These are phyloP conservation scores for Dicaeum eximium DNA, from an alignment of 2,113 vertebrate species.

Conservation along the genomic window DNA sequence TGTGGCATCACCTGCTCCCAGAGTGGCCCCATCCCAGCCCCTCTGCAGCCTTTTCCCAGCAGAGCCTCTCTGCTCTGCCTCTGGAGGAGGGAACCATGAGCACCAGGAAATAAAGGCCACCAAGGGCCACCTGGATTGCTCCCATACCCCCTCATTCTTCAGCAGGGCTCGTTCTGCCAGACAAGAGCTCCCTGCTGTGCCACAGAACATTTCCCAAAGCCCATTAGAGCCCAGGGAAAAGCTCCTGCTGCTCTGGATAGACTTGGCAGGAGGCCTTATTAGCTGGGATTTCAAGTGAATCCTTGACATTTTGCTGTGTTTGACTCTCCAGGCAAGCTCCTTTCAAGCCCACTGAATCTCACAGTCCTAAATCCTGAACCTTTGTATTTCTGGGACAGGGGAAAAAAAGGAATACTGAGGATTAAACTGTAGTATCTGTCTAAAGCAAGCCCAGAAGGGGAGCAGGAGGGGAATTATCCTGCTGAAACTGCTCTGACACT, in stretches of 20 bases:
- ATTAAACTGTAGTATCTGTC: neutral
- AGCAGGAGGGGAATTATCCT: neutral
- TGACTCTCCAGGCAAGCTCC: neutral
- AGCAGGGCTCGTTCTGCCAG: neutral
- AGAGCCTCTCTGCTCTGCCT: neutral
- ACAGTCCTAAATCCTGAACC: neutral
- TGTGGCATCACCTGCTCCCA: neutral
- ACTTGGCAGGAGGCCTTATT: neutral
- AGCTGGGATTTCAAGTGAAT: neutral
- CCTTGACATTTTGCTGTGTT: neutral
- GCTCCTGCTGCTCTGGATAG: neutral
- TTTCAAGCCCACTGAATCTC: neutral
- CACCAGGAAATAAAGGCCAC: neutral
- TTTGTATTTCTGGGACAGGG: neutral
- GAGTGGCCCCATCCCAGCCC: neutral
- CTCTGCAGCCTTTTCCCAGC: neutral
- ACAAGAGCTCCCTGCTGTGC: neutral
- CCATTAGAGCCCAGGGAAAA: neutral
- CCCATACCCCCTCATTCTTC: neutral
- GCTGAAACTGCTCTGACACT: neutral
- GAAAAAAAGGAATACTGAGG: neutral
- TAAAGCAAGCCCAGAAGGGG: neutral
- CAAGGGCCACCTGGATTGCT: neutral
- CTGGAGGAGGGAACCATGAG: neutral
- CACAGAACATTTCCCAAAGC: neutral